These are phyloP conservation scores for Parnassius mnemosyne DNA, from an alignment of 2,888 invertebrate genomes.

Conservation along the genomic window DNA sequence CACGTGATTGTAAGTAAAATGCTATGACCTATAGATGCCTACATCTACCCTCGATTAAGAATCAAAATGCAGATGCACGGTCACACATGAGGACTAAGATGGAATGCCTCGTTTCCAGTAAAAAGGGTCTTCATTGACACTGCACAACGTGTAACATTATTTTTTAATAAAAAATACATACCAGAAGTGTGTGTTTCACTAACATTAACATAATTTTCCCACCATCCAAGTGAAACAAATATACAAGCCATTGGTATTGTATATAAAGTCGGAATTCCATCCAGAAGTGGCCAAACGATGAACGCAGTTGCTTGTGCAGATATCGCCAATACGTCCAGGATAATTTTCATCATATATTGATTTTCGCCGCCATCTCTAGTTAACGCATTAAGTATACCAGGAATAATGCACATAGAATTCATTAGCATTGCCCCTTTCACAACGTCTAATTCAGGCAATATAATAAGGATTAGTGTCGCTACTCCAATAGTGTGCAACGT, in stretches of 20 bases:
- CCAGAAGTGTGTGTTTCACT: constrained; percentile 52
- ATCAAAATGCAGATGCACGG: too few relatives aligned
- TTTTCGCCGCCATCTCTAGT: constrained; percentile 59
- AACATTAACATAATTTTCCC: constrained; percentile 87
- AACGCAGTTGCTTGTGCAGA: constrained; percentile 84
- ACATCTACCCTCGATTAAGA: too few relatives aligned
- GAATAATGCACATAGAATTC: constrained; percentile 91
- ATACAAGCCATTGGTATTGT: constrained; percentile 83
- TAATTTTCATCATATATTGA: constrained; percentile 58
- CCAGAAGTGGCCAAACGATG: constrained; percentile 84
- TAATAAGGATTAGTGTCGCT: constrained; percentile 86
- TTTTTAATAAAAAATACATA: constrained; percentile 34
- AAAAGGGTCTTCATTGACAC: too few relatives aligned
- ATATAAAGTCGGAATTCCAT: constrained; percentile 76
- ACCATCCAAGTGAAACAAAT: constrained; percentile 89
- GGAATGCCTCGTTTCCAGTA: too few relatives aligned
- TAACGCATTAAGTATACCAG: constrained; percentile 85
- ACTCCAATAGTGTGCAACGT: constrained; percentile 88
- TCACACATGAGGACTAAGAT: too few relatives aligned
- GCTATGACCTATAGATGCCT: too few relatives aligned
- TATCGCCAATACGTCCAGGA: constrained; percentile 81
- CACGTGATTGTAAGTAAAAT: too few relatives aligned
- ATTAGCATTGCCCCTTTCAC: constrained; percentile 91
- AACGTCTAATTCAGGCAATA: constrained; percentile 90
- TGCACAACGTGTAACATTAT: too few relatives aligned